Percentiles rank a stretch among this genome's conserved stretches.
These are phyloP conservation scores for Polymixis flavicincta DNA, from an alignment of 2,888 invertebrate species.

Conservation along the genomic window DNA sequence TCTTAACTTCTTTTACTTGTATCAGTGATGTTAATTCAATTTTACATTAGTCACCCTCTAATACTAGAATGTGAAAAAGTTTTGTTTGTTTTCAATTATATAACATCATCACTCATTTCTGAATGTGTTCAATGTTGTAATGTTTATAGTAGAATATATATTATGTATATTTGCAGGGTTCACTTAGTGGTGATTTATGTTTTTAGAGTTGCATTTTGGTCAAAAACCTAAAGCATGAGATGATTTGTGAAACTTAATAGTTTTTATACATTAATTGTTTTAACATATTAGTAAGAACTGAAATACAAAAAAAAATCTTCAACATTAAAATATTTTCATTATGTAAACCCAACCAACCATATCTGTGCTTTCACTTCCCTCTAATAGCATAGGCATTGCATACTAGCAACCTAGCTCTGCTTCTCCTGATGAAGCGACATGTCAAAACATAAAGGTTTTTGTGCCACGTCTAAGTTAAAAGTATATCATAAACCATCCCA, in stretches of 20 bases:
- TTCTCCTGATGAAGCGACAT: not conserved
- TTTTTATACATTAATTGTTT: constrained; percentile 85
- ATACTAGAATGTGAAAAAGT: constrained; percentile 56
- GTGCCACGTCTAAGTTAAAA: not conserved
- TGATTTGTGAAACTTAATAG: constrained; percentile 81
- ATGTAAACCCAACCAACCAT: not conserved
- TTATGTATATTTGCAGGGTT: constrained; percentile 69
- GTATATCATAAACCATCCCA: not conserved
- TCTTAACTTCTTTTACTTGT: constrained; percentile 51
- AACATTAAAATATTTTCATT: constrained; percentile 70
- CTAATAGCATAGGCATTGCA: not conserved
- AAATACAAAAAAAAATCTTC: constrained; percentile 85
- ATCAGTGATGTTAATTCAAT: constrained; percentile 50
- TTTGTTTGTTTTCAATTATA: constrained; percentile 61
- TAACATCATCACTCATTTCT: constrained; percentile 54
- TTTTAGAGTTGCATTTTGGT: constrained; percentile 83
- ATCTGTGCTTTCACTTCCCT: not conserved
- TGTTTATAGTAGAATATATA: constrained; percentile 65
- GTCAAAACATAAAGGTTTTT: not conserved
- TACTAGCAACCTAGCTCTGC: not conserved
- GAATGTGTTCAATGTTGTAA: constrained; percentile 64
- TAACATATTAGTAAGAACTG: constrained; percentile 84
- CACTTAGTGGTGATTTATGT: constrained; percentile 76
- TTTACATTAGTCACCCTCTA: constrained; percentile 47
- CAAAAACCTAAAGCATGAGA: constrained; percentile 75